These are phyloP conservation scores for Thera britannica DNA, from an alignment of 2,888 invertebrate genomes.

Conservation along the genomic window DNA sequence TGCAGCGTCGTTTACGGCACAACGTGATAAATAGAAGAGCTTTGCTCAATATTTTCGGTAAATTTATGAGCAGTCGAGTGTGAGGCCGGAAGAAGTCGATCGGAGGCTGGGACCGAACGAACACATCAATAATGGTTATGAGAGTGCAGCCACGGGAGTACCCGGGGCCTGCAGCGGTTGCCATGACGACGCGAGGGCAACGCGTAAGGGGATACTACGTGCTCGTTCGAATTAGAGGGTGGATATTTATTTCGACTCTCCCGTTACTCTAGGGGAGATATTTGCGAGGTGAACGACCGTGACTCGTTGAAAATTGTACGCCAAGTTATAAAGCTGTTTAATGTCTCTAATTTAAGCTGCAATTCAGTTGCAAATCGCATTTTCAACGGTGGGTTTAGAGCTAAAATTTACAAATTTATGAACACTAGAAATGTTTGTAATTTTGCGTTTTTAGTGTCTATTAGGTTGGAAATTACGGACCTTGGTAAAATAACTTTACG, in stretches of 20 bases:
- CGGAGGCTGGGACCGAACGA: constrained; percentile 47
- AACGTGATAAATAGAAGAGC: constrained; percentile 72
- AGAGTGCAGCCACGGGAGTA: constrained; percentile 64
- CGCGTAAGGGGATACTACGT: constrained; percentile 65
- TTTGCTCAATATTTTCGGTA: constrained; percentile 67
- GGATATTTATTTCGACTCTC: constrained; percentile 76
- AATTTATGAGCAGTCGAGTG: constrained; percentile 63
- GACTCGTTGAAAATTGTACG: constrained; percentile 47
- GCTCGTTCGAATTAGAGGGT: constrained; percentile 72
- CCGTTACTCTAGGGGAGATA: constrained; percentile 74
- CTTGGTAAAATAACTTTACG: constrained; percentile 29
- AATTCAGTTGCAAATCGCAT: constrained; percentile 54
- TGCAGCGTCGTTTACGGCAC: constrained; percentile 49
- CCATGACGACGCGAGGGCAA: constrained; percentile 67
- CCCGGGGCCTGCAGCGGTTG: constrained; percentile 60
- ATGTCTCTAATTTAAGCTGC: constrained; percentile 54
- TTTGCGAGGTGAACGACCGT: constrained; percentile 80
- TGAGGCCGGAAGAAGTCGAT: constrained; percentile 61
- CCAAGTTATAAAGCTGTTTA: constrained; percentile 47
- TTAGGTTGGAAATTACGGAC: constrained; percentile 26
- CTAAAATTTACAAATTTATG: constrained; percentile 47
- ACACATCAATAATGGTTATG: constrained; percentile 71
- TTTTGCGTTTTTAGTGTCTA: constrained; percentile 33
- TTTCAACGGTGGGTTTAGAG: constrained; percentile 40
- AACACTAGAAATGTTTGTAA: constrained; percentile 36